A percentile compares a stretch with the other conserved stretches of the same genome.
Evolutionary conservation across 2,797 vertebrate genomes (phyloP).

Genomic region (Megalops cyprinoides): DNA sequence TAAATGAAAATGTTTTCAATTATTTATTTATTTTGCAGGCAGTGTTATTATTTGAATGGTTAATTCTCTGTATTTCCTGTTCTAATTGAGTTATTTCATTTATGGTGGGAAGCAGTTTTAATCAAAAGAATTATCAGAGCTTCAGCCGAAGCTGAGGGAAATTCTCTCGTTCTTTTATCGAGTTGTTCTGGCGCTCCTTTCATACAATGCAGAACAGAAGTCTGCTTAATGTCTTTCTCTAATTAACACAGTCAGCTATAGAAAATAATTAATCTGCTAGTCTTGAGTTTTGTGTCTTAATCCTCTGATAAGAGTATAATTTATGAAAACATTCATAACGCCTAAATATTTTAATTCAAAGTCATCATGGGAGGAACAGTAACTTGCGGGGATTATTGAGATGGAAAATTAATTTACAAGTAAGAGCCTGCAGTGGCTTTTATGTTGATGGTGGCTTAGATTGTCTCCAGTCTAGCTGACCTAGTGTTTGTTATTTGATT

Average conservation of each 20-base stretch:
- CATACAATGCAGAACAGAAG: conserved; percentile 38
- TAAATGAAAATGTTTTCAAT: not conserved
- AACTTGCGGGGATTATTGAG: conserved; percentile 16
- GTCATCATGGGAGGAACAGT: conserved; percentile 19
- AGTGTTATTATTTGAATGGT: not conserved
- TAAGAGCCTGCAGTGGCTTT: not conserved
- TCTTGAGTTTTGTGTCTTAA: conserved; percentile 27
- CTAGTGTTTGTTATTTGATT: not conserved
- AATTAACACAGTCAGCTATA: conserved; percentile 53
- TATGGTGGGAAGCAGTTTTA: conserved; percentile 39
- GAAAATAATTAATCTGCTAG: conserved; percentile 29
- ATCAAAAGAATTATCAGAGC: conserved; percentile 49
- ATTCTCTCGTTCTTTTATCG: conserved; percentile 51
- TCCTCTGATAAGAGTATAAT: conserved; percentile 36
- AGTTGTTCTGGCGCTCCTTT: conserved; percentile 28
- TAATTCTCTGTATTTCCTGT: not conserved
- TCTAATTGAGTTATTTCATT: conserved; percentile 34
- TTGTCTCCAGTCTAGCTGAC: not conserved
- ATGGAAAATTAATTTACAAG: conserved; percentile 28
- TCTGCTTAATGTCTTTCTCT: conserved; percentile 39
- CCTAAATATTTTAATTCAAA: conserved; percentile 24
- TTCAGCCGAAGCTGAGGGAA: conserved; percentile 49
- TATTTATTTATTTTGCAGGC: not conserved
- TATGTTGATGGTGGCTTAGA: not conserved
- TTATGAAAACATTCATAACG: conserved; percentile 17